Conservation (phyloP, 2,113 vertebrate species). For the Triplophysa tibetana region DNA sequence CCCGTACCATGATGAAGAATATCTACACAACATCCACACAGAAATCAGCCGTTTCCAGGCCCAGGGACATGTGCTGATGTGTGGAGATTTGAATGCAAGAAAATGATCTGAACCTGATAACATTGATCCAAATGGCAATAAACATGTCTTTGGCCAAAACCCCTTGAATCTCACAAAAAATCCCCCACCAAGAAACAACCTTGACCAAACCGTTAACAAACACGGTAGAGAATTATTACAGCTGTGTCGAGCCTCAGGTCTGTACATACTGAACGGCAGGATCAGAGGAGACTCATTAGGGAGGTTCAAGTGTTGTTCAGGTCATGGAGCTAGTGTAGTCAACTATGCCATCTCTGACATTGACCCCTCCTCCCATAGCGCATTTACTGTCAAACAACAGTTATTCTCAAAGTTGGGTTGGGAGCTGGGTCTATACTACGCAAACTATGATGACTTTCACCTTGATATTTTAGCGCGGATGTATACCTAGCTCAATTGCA, state of each 20-base stretch:
- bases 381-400: constrained; percentile 8
- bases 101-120: constrained; percentile 10
- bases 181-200: neutral
- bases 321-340: neutral
- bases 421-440: too few species aligned
- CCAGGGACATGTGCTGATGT: constrained; percentile 14
- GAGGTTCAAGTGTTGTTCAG: neutral
- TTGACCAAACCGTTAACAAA: neutral
- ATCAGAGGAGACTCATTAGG: constrained; percentile 1
- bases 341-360: constrained; percentile 19
- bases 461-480: too few species aligned
- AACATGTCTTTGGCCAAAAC: constrained; percentile 12
- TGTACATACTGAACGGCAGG: too few species aligned
- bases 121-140: neutral
- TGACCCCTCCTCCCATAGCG: neutral
- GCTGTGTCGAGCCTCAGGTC: neutral
- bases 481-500: too few species aligned
- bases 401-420: too few species aligned
- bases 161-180: neutral
- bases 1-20: too few species aligned
- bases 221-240: neutral
- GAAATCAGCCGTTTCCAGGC: too few species aligned
- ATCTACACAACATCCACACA: too few species aligned
- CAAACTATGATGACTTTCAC: too few species aligned
- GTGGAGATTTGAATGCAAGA: constrained; percentile 30